phyloP scores from a whole-genome alignment of 2,888 invertebrate species.

The Melinaea marsaeus region DNA sequence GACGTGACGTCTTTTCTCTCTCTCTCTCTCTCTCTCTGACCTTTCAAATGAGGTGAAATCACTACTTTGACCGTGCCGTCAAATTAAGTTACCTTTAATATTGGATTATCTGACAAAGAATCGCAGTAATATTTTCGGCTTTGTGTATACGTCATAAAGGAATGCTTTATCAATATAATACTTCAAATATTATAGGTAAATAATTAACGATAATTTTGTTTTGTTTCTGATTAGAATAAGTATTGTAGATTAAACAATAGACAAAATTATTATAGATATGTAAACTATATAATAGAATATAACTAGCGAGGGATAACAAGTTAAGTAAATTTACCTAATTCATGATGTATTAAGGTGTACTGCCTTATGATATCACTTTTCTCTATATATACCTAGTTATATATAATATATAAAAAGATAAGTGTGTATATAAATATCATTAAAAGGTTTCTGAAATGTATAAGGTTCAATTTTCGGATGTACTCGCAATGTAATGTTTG shows the following conservation, averaged over 20 bases:
- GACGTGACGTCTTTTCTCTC: conserved; percentile 36
- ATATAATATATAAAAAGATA: no score
- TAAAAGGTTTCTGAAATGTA: neutral
- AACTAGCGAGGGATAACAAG: no score
- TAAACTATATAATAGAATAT: no score
- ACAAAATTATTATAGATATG: no score
- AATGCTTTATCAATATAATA: neutral
- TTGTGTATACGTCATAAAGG: neutral
- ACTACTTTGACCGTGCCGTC: conserved; percentile 32
- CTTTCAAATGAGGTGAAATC: conserved; percentile 38
- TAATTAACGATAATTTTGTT: neutral
- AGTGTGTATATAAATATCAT: no score
- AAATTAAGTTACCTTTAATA: conserved; percentile 23
- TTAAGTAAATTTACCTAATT: no score
- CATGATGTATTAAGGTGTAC: no score
- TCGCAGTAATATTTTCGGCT: neutral
- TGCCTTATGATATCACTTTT: no score
- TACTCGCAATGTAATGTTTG: no score
- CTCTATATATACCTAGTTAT: no score
- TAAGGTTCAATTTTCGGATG: neutral
- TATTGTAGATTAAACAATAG: neutral
- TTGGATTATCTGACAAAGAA: conserved; percentile 9
- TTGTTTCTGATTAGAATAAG: conserved; percentile 1
- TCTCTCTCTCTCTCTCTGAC: conserved; percentile 38
- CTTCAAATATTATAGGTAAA: neutral